A percentile compares a stretch with the other conserved stretches of the same genome.
These are phyloP conservation scores for Agapornis roseicollis DNA, from an alignment of 2,113 vertebrate species.

Conservation along the genomic window DNA sequence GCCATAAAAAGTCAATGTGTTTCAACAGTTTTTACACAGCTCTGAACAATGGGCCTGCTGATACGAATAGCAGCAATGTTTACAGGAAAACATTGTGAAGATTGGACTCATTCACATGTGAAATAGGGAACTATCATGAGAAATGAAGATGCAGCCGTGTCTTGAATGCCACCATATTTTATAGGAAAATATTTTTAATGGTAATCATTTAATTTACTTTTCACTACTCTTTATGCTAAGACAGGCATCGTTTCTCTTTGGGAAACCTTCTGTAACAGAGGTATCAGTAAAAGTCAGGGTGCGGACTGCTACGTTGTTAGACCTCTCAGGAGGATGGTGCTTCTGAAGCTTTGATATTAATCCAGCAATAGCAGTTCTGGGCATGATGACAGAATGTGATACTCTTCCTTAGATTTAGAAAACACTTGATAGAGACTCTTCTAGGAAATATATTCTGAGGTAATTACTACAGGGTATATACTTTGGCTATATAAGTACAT, in stretches of 20 bases:
- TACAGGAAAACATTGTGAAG: not conserved
- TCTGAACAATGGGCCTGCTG: not conserved
- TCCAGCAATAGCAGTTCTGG: not conserved
- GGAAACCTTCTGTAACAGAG: not conserved
- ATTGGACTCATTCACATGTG: conserved; percentile 36
- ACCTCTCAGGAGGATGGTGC: not conserved
- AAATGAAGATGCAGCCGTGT: not conserved
- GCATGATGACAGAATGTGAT: not conserved
- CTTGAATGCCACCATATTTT: not conserved
- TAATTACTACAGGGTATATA: not conserved
- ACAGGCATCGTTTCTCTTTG: not conserved
- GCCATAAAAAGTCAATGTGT: not conserved
- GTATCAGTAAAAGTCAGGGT: accelerated
- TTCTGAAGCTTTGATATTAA: not conserved
- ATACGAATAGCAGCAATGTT: not conserved
- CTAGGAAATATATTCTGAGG: not conserved
- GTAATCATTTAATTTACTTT: not conserved
- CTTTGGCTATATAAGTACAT: not conserved
- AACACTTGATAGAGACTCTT: not conserved
- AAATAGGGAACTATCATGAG: not conserved
- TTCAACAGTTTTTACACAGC: not conserved
- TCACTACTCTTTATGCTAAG: not conserved
- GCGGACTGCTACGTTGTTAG: not conserved
- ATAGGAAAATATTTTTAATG: conserved; percentile 1
- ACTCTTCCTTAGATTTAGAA: not conserved